Percentiles rank a stretch among this genome's conserved stretches.
These are phyloP conservation scores for Rapana venosa DNA, from an alignment of 2,888 invertebrate species.

Conservation along the genomic window DNA sequence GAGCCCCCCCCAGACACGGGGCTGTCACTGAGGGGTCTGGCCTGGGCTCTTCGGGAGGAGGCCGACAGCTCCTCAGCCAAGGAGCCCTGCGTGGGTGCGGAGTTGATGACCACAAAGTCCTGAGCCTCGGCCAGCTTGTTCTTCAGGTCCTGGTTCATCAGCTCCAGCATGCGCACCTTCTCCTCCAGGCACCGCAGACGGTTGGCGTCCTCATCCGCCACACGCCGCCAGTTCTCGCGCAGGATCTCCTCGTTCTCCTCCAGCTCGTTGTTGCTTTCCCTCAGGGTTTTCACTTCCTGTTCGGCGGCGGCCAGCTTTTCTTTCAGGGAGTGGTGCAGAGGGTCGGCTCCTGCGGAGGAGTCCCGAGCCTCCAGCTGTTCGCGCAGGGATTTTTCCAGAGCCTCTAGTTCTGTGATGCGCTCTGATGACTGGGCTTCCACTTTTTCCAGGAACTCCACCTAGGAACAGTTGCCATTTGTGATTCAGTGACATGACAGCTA, in stretches of 20 bases:
- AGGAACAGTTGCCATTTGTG: neutral
- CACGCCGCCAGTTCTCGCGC: slow-evolving; percentile 69
- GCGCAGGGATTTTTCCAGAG: slow-evolving; percentile 62
- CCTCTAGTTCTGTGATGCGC: slow-evolving; percentile 66
- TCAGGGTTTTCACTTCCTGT: slow-evolving; percentile 61
- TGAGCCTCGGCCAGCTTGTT: slow-evolving; percentile 63
- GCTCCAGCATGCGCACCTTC: slow-evolving; percentile 64
- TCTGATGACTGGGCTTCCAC: slow-evolving; percentile 62
- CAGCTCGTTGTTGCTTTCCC: slow-evolving; percentile 64
- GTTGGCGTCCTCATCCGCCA: slow-evolving; percentile 70
- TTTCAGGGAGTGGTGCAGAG: slow-evolving; percentile 60
- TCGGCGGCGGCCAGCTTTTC: slow-evolving; percentile 61
- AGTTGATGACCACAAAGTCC: slow-evolving; percentile 58
- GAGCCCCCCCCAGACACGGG: neutral
- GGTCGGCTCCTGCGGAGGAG: slow-evolving; percentile 45
- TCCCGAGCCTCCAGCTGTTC: slow-evolving; percentile 55
- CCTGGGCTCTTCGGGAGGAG: slow-evolving; percentile 26
- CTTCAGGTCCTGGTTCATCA: slow-evolving; percentile 66
- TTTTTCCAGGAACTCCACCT: slow-evolving; percentile 69
- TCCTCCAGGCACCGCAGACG: slow-evolving; percentile 65
- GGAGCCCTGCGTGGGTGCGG: slow-evolving; percentile 57
- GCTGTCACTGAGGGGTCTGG: slow-evolving; percentile 31
- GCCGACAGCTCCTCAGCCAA: slow-evolving; percentile 64
- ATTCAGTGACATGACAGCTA: neutral
- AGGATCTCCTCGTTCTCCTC: slow-evolving; percentile 70